These are phyloP conservation scores for Scolopax bukidnonensis DNA, from an alignment of 2,797 vertebrate genomes.

Conservation along the genomic window DNA sequence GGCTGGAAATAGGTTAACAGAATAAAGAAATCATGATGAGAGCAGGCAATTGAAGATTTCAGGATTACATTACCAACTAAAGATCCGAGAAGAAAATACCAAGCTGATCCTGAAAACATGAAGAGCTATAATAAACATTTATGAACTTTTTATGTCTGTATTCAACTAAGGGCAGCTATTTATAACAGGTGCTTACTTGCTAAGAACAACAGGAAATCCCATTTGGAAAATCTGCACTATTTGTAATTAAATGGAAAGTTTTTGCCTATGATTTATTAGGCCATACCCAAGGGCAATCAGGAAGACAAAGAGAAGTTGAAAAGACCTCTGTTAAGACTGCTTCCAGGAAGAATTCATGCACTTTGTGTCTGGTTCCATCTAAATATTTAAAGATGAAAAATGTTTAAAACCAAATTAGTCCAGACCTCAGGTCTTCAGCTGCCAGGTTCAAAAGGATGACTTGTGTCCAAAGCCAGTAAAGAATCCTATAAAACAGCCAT, in stretches of 20 bases:
- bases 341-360: background rate
- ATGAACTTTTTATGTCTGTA: background rate
- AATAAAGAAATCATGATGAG: conserved; percentile 25
- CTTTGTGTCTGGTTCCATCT: background rate
- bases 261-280: conserved; percentile 19
- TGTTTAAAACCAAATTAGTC: background rate
- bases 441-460: background rate
- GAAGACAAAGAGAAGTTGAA: background rate
- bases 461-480: background rate
- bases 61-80: conserved; percentile 7
- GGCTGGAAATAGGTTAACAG: conserved; percentile 61
- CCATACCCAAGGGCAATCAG: background rate
- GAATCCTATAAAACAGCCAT: background rate
- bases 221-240: conserved; percentile 1
- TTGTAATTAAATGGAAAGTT: conserved; percentile 21
- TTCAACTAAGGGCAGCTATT: background rate
- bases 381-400: background rate
- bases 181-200: background rate
- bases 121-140: background rate
- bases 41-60: conserved; percentile 42
- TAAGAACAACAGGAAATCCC: background rate
- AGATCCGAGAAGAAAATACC: background rate
- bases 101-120: background rate
- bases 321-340: background rate
- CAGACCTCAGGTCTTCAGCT: background rate